Conservation (phyloP, 2,888 invertebrate species). For the Temnothorax ravouxi region DNA sequence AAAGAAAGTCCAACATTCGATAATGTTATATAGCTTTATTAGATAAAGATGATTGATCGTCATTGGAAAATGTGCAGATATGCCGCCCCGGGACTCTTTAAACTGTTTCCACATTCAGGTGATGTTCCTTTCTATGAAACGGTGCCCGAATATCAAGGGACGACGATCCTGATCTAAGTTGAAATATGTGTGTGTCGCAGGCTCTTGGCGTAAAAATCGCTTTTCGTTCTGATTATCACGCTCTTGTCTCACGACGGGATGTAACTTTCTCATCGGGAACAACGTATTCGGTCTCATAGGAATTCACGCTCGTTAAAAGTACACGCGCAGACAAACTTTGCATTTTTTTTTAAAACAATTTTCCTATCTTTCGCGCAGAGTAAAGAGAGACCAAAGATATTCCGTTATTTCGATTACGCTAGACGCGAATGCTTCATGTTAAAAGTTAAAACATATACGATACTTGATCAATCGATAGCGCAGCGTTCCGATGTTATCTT, state of each 20-base stretch:
- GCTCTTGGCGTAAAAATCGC: conserved; percentile 67
- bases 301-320: background rate
- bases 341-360: background rate
- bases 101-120: conserved; percentile 29
- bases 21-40: background rate
- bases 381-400: background rate
- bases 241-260: conserved; percentile 28
- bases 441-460: background rate
- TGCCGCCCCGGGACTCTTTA: background rate
- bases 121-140: background rate
- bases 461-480: background rate
- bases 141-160: background rate
- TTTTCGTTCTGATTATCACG: conserved; percentile 4
- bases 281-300: background rate
- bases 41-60: conserved; percentile 1
- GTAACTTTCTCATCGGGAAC: background rate
- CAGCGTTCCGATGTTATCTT: background rate
- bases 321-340: background rate
- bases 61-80: background rate
- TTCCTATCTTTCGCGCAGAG: background rate
- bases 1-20: background rate
- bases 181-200: conserved; percentile 83
- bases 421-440: background rate
- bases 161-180: conserved; percentile 75
- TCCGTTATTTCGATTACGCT: background rate